A percentile compares a stretch with the other conserved stretches of the same genome.
phyloP scores from a whole-genome alignment of 2,113 vertebrate genomes.

The Dasyprocta punctata region DNA sequence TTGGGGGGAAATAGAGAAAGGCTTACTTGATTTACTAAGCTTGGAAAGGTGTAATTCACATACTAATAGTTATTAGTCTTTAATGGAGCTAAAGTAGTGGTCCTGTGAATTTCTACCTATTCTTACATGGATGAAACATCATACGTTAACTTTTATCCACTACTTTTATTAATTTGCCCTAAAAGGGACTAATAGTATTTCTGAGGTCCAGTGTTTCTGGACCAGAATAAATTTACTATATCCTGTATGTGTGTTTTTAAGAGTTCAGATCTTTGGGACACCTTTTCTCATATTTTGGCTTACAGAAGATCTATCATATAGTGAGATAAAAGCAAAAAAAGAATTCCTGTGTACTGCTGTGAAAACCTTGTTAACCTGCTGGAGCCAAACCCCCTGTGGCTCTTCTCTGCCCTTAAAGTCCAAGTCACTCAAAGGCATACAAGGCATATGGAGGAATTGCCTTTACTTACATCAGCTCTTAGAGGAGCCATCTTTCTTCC shows the following conservation, averaged over 20 bases:
- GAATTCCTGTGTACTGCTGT: neutral
- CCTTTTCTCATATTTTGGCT: neutral
- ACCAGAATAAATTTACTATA: slow-evolving; percentile 20
- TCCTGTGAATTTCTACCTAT: neutral
- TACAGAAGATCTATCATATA: neutral
- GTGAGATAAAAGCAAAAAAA: slow-evolving; percentile 18
- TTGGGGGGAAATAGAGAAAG: neutral
- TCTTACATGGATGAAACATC: slow-evolving; percentile 13
- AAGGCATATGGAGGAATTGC: neutral
- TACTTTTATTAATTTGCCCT: neutral
- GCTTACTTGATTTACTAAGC: neutral
- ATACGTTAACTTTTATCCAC: slow-evolving; percentile 40
- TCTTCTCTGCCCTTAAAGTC: neutral
- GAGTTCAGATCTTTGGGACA: neutral
- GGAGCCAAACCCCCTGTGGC: neutral
- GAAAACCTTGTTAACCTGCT: slow-evolving; percentile 26
- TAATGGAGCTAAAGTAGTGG: slow-evolving; percentile 11
- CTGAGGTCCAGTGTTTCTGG: neutral
- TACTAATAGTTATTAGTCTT: slow-evolving; percentile 33
- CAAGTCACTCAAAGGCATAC: neutral
- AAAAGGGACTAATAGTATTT: neutral
- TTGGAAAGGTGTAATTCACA: slow-evolving; percentile 31
- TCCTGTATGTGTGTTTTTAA: slow-evolving; percentile 36
- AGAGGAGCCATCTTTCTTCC: neutral
- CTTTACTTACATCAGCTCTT: slow-evolving; percentile 44